Evolutionary conservation across 1,140 invertebrate genomes (phyloP), one percentile per base, ranked within the genome.

Genomic region (Drosophila equinoxialis): DNA sequence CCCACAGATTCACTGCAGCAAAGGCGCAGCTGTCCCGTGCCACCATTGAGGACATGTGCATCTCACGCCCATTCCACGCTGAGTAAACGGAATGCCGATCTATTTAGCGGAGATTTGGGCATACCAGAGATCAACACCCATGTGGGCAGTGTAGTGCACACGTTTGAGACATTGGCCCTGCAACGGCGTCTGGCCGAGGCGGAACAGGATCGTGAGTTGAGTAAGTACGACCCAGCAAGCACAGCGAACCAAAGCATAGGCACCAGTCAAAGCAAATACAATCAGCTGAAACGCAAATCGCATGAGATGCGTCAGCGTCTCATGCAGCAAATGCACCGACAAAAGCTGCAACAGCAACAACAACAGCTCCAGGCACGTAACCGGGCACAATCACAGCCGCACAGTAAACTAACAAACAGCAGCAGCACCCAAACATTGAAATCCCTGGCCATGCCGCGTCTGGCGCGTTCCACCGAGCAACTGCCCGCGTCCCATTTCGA

Each of bases 141-240:
- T 59, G 91, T 92, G 41, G 91, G 91, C 58, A 91, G 90, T 64
- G 90, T 92, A 54, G 89, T 92, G 51, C 91, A 92, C 68, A 91
- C 91, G 13, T 92, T 92, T 60, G 91, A 92, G 67, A 91, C 90
- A 14, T 55, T 92, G 76, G 90, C 90, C 30, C 69, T 92, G 68
- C 90, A 90, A 55, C 85, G 84, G 1, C 89, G 80, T 6, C 76
- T 86, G 26, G 83, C 87, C 37, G 81, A 90, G 57, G 81, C 78
- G 35, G 71, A 90, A 58, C 74, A 82, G 73, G 73, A 91, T 14
- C 79, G 71, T 30, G 81, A 91, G 60, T 69, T 73, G 59, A 89
- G 89, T 90, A 90, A 90, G 89, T 90, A 91, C 85, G 79, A 87
- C 57, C 58, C 73, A 30, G 30, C 30, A 66, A 64, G 39, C 37